Conservation (phyloP, 2,113 vertebrate genomes). For the Lepus americanus region DNA sequence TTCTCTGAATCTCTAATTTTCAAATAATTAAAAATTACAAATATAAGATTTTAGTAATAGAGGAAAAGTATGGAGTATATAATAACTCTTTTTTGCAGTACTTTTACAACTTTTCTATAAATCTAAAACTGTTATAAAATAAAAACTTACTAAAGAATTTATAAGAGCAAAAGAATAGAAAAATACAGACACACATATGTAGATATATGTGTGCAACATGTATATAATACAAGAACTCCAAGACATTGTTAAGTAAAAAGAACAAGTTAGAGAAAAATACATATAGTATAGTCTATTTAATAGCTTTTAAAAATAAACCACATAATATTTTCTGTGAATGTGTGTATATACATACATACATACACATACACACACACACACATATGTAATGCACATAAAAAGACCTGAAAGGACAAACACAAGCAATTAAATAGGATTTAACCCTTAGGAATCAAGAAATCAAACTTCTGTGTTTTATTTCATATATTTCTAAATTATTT, state of each 20-base stretch:
- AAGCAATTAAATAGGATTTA: neutral
- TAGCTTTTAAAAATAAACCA: neutral
- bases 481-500: slow-evolving; percentile 26
- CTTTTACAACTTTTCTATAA: neutral
- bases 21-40: neutral
- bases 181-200: neutral
- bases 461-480: neutral
- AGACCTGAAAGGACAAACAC: neutral
- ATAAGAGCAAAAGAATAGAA: slow-evolving; percentile 36
- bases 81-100: neutral
- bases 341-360: neutral
- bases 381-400: too few species aligned
- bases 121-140: slow-evolving; percentile 42
- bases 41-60: neutral
- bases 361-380: too few species aligned
- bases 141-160: slow-evolving; percentile 36
- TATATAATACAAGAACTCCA: neutral
- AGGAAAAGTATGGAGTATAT: neutral
- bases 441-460: neutral
- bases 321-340: neutral
- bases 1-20: too few species aligned
- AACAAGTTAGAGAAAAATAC: neutral
- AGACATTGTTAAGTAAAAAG: neutral
- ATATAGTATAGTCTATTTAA: neutral
- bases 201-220: neutral